Percentiles rank a stretch among this genome's conserved stretches.
Conservation (phyloP, 2,888 invertebrate genomes). For the Pristionchus entomophagus region DNA sequence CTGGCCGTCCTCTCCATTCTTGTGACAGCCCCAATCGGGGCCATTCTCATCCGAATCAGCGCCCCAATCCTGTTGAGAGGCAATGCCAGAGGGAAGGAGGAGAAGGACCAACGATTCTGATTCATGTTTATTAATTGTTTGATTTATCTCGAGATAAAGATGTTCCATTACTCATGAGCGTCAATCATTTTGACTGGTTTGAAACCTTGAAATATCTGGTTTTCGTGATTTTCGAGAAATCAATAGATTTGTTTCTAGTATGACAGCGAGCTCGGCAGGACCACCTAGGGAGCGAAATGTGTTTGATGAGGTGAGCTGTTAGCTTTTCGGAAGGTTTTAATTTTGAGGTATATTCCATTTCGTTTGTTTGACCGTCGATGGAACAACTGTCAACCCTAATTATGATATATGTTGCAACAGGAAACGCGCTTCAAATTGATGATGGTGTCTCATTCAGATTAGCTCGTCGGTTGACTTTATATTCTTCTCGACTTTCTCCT, state of each 20-base stretch:
- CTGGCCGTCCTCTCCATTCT: conserved; percentile 61
- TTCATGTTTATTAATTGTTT: not conserved
- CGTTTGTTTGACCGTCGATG: too few species aligned
- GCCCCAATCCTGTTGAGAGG: not conserved
- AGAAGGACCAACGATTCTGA: not conserved
- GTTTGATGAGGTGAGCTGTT: too few species aligned
- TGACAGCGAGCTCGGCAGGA: too few species aligned
- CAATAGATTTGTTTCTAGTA: too few species aligned
- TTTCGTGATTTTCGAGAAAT: too few species aligned
- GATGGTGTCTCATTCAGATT: not conserved
- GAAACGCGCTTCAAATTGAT: too few species aligned
- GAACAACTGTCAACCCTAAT: too few species aligned
- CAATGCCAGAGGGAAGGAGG: not conserved
- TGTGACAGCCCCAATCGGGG: conserved; percentile 60
- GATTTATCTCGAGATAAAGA: not conserved
- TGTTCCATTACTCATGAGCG: not conserved
- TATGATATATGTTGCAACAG: too few species aligned
- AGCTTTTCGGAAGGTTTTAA: too few species aligned
- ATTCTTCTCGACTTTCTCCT: conserved; percentile 8
- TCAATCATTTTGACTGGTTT: not conserved
- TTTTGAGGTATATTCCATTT: too few species aligned
- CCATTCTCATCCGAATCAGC: conserved; percentile 51
- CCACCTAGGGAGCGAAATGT: too few species aligned
- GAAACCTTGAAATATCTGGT: too few species aligned
- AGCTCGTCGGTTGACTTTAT: not conserved